These are phyloP conservation scores for Pseudococcus viburni DNA, from an alignment of 2,888 invertebrate genomes.

Conservation along the genomic window DNA sequence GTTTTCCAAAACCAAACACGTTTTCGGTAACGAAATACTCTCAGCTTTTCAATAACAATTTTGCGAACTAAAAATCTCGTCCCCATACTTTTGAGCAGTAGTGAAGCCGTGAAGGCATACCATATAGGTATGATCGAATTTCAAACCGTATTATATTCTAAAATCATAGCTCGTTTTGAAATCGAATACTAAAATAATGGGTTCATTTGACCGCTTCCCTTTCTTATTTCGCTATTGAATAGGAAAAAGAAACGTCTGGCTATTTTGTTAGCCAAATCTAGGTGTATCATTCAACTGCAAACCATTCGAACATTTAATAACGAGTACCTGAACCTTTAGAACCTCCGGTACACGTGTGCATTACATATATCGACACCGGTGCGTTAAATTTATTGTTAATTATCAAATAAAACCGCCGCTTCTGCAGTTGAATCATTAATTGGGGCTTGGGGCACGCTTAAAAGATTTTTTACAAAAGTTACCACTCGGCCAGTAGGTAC, in stretches of 20 bases:
- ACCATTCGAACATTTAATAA: background rate
- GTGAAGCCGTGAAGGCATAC: no score
- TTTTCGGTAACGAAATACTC: no score
- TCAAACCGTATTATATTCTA: background rate
- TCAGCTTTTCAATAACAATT: no score
- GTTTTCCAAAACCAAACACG: no score
- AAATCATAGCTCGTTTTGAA: slow-evolving; percentile 7
- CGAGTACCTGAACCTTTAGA: background rate
- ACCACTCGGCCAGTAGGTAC: background rate
- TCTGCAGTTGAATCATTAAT: background rate
- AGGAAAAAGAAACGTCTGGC: background rate
- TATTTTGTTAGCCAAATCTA: background rate
- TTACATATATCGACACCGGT: background rate
- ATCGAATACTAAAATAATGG: slow-evolving; percentile 30
- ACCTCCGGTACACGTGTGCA: no score
- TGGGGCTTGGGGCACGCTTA: background rate
- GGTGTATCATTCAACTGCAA: background rate
- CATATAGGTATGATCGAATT: no score
- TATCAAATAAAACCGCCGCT: background rate
- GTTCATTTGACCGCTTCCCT: slow-evolving; percentile 27
- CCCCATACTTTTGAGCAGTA: no score
- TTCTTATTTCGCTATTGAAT: background rate
- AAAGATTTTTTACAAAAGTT: background rate
- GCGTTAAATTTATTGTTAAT: background rate
- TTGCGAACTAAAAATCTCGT: no score